phyloP scores from a whole-genome alignment of 2,797 vertebrate genomes.

The Pantherophis alleghaniensis region DNA sequence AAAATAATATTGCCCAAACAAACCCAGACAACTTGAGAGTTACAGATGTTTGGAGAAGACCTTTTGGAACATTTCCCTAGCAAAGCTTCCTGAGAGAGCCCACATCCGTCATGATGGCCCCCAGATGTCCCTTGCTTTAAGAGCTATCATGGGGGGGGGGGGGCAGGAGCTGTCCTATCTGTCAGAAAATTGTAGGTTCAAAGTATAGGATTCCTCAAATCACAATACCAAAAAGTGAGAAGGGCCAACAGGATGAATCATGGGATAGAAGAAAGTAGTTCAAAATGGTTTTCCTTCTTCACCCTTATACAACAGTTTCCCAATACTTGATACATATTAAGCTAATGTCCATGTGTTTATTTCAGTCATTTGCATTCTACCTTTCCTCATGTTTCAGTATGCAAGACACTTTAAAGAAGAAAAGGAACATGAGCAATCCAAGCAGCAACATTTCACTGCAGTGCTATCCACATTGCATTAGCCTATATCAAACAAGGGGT shows the following conservation, averaged over 20 bases:
- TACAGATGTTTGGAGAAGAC: not conserved
- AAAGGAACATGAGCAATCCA: not conserved
- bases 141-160: not conserved
- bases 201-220: conserved; percentile 3
- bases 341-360: not conserved
- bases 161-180: not conserved
- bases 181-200: not conserved
- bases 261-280: not conserved
- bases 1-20: not conserved
- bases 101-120: conserved; percentile 6
- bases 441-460: not conserved
- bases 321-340: not conserved
- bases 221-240: not conserved
- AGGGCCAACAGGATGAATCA: not conserved
- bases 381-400: not conserved
- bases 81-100: conserved; percentile 3
- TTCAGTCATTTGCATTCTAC: not conserved
- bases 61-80: conserved; percentile 28
- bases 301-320: no score
- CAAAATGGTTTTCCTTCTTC: not conserved
- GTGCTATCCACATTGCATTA: not conserved
- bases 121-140: conserved; percentile 24
- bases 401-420: not conserved
- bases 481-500: not conserved
- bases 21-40: not conserved